Evolutionary conservation across 53 echinoderm and acorn worm species (phyloP), one percentile per base, ranked within the genome.

Genomic region (Holothuria leucospilota): DNA sequence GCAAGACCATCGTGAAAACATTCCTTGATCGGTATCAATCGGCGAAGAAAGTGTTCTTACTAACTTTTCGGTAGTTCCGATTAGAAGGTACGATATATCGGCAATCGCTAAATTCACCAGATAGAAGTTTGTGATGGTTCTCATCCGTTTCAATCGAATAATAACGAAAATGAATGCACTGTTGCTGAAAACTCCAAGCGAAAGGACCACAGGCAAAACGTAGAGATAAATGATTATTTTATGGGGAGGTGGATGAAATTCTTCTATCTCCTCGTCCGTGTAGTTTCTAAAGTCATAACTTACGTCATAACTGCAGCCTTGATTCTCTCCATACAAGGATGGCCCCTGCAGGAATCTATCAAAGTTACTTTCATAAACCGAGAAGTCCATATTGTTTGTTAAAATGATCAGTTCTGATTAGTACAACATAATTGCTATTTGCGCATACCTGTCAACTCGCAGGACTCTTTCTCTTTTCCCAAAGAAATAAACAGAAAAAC

Each of bases 101-200:
- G 88, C 81, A 24, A 88, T 10, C 15, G 88, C 88, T 29, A 88
- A 70, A 59, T 88, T 81, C 2, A 88, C 14, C 1, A 88, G 71
- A 29, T 88, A 88, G 26, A 73, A 81, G 39, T 88, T 88, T 4
- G 88, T 81, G n/a, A 88, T 64, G 3, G 88, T 88, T 51, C 69
- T 51, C 88, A 88, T 88, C 13, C 63, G 30, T 14, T 87, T 64
- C 5, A 87, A 24, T 20, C 78, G 63, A 51, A 64, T 26, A 20
- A 87, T 53, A 9, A 78, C 71, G 21, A 87, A 41, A 40, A 87
- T 29, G 67, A 87, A 87, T 16, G 67, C 66, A 27, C 21, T 18
- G 39, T 87, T 87, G 25, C 87, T 78, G 2, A 78, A 9, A 5
- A 87, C 29, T 51, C 87, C 78, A 4, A 87, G 10, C 12, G 78